phyloP scores from a whole-genome alignment of 2,888 invertebrate genomes.

The Metellina segmentata region DNA sequence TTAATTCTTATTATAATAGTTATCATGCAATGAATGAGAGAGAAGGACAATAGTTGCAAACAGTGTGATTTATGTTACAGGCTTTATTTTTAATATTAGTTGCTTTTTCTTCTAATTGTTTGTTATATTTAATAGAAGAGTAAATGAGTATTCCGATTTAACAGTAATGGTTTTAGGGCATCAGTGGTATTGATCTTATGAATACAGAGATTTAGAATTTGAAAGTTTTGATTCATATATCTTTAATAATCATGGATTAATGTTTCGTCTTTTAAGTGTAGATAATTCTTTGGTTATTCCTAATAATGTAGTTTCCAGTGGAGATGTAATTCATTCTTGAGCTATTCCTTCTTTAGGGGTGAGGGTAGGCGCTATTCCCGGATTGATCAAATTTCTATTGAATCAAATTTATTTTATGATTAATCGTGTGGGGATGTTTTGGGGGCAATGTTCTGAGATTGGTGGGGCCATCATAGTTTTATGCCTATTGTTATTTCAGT shows the following conservation, averaged over 20 bases:
- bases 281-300: conserved; percentile 85
- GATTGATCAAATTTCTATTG: too few species aligned
- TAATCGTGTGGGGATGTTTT: conserved; percentile 86
- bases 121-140: conserved; percentile 75
- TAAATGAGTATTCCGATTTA: conserved; percentile 49
- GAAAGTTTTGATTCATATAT: conserved; percentile 86
- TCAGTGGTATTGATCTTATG: conserved; percentile 85
- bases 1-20: conserved; percentile 43
- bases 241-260: conserved; percentile 82
- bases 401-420: conserved; percentile 84
- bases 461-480: conserved; percentile 90
- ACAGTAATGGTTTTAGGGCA: conserved; percentile 59
- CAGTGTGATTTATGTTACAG: conserved; percentile 76
- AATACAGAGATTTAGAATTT: conserved; percentile 85
- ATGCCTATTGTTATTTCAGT: conserved; percentile 86
- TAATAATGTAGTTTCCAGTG: conserved; percentile 84
- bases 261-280: conserved; percentile 85
- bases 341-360: conserved; percentile 81
- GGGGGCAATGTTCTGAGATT: conserved; percentile 90
- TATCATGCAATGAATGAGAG: conserved; percentile 73
- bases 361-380: conserved; percentile 82
- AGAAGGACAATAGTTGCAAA: conserved; percentile 78
- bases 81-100: conserved; percentile 75
- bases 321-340: conserved; percentile 82
- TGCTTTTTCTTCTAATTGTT: conserved; percentile 75